Evolutionary conservation across 2,113 vertebrate genomes (phyloP), one percentile per base, ranked within the genome.

Genomic region (Pedionomus torquatus): DNA sequence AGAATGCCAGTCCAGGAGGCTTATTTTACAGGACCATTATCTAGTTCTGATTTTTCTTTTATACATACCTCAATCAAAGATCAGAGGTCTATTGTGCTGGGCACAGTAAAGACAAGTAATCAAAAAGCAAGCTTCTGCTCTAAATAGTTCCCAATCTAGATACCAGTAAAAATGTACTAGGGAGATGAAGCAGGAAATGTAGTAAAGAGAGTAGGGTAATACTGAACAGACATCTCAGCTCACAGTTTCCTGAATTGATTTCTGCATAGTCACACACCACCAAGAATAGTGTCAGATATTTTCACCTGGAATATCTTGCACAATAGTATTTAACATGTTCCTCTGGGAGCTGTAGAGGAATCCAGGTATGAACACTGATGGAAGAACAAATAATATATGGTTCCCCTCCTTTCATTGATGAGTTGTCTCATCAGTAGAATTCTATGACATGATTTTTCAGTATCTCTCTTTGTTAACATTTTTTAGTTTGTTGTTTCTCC

Each of bases 21-120:
- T 82, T 79, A 54, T 72, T 97, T 91, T 87, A 78, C 17, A 65
- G 21, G 19, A 21, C 35, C 17, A 41, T 77, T 83, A 70, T 55
- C 20, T 82, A 41, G n/a, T 81, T 80, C 77, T 94, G 88, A 92
- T 92, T 95, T 83, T 94, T 84, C 68, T 89, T 91, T 82, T 57
- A 79, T 58, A 23, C 44, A 18, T 68, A 71, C 57, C 70, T 75
- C 65, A 84, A 21, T 89, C 72, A 93, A 83, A 78, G 80, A 92
- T 92, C 64, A 94, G 51, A 89, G 30, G 5, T 60, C 72, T 76
- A 52, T 87, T 95, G 72, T 89, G 43, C 23, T 55, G 35, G 39
- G 30, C 35, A 37, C 30, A 39, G 8, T 84, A 55, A 84, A 91
- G 83, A 58, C 28, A 91, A 90, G 82, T 68, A 94, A 95, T 76